These are phyloP conservation scores for Petromus typicus DNA, from an alignment of 2,113 vertebrate species.

Conservation along the genomic window DNA sequence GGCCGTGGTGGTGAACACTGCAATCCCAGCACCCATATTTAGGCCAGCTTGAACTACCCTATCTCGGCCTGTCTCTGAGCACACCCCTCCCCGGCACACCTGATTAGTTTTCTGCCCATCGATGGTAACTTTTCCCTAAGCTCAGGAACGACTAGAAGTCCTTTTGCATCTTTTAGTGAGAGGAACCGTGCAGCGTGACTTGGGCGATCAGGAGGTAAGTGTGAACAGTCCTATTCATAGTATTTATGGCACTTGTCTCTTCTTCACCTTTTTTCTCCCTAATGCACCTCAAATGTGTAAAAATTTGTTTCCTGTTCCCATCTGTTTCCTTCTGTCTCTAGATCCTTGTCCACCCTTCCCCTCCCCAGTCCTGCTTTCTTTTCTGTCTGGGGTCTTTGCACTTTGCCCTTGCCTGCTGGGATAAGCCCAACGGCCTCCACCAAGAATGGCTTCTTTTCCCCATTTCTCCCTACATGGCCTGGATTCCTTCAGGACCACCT, in stretches of 20 bases:
- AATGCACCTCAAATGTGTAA: slow-evolving; percentile 50
- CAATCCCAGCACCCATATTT: not conserved
- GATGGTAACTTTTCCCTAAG: not conserved
- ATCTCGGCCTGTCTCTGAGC: not conserved
- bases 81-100: not conserved
- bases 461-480: not conserved
- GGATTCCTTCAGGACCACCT: not conserved
- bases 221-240: slow-evolving; percentile 72
- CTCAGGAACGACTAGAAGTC: not conserved
- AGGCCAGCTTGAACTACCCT: not conserved
- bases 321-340: slow-evolving; percentile 42
- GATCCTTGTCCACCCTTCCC: not conserved
- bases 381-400: not conserved
- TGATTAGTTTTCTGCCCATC: slow-evolving; percentile 25
- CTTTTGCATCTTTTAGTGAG: slow-evolving; percentile 46
- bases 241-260: slow-evolving; percentile 52
- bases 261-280: slow-evolving; percentile 42
- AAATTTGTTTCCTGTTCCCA: slow-evolving; percentile 59
- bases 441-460: not conserved
- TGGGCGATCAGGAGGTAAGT: slow-evolving; percentile 58
- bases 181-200: not conserved
- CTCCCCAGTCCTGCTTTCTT: not conserved
- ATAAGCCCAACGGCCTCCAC: not conserved
- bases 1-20: not conserved
- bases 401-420: not conserved